A percentile compares a stretch with the other conserved stretches of the same genome.
Evolutionary conservation across 2,888 invertebrate genomes (phyloP).

Genomic region (Ormia ochracea): DNA sequence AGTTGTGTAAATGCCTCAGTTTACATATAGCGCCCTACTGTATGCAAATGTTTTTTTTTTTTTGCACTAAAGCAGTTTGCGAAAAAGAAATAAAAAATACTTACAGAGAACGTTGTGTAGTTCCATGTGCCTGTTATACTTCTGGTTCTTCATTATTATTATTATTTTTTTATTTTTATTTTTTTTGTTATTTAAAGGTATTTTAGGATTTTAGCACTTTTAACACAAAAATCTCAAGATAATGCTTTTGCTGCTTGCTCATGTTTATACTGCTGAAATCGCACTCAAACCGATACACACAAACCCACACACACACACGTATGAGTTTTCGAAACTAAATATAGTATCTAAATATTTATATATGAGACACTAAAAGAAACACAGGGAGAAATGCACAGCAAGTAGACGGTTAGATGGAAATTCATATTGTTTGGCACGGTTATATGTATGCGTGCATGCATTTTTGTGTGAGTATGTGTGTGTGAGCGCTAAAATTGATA

Average conservation of each 20-base stretch:
- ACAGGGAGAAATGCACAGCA: slow-evolving; percentile 9
- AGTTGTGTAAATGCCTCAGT: slow-evolving; percentile 36
- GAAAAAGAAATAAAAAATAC: slow-evolving; percentile 7
- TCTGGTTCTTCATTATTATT: no score
- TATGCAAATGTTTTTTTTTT: slow-evolving; percentile 69
- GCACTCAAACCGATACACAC: not conserved
- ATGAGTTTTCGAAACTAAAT: not conserved
- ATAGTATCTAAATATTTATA: slow-evolving; percentile 21
- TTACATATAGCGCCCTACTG: slow-evolving; percentile 66
- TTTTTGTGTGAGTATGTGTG: no score
- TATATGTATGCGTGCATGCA: no score
- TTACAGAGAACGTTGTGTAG: slow-evolving; percentile 9
- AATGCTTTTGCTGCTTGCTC: slow-evolving; percentile 39
- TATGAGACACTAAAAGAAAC: not conserved
- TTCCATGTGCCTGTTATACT: not conserved
- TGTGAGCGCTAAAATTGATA: slow-evolving; percentile 35
- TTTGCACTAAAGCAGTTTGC: slow-evolving; percentile 65
- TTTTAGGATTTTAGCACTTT: slow-evolving; percentile 59
- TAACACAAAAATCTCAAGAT: slow-evolving; percentile 47
- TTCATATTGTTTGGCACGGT: slow-evolving; percentile 41
- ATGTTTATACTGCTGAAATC: slow-evolving; percentile 45
- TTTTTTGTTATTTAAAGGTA: slow-evolving; percentile 22
- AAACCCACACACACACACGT: not conserved
- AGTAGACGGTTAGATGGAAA: slow-evolving; percentile 57
- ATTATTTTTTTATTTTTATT: no score